Percentiles rank a stretch among this genome's conserved stretches.
These are phyloP conservation scores for Corydoras maculifer DNA, from an alignment of 2,113 vertebrate genomes.

Conservation along the genomic window DNA sequence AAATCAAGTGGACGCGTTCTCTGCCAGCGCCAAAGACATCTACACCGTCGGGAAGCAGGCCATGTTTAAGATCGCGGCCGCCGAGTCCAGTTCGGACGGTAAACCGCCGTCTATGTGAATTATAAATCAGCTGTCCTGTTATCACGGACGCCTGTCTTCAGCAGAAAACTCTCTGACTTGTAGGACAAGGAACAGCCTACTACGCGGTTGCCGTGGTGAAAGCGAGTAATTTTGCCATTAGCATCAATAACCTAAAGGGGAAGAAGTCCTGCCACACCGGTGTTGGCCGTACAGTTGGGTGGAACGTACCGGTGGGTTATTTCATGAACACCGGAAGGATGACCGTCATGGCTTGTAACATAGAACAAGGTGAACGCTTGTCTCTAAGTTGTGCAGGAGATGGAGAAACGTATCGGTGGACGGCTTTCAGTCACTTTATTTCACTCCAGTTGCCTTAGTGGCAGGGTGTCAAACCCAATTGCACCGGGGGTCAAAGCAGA, in stretches of 20 bases:
- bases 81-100: slow-evolving; percentile 71
- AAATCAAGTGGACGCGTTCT: slow-evolving; percentile 74
- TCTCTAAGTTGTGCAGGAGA: no score
- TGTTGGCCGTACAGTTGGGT: slow-evolving; percentile 79
- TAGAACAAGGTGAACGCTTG: slow-evolving; percentile 66
- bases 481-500: no score
- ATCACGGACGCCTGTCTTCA: neutral
- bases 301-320: slow-evolving; percentile 85
- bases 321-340: slow-evolving; percentile 77
- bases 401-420: no score
- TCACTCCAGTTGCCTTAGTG: neutral
- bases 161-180: slow-evolving; percentile 4
- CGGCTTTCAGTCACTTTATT: neutral
- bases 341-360: slow-evolving; percentile 77
- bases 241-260: slow-evolving; percentile 71
- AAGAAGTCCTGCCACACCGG: slow-evolving; percentile 85
- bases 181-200: slow-evolving; percentile 69
- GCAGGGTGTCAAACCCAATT: no score
- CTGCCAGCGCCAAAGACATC: slow-evolving; percentile 66
- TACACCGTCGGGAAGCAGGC: slow-evolving; percentile 71
- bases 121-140: neutral
- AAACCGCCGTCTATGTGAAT: neutral
- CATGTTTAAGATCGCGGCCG: slow-evolving; percentile 77
- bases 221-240: slow-evolving; percentile 61
- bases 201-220: slow-evolving; percentile 84